Conservation (phyloP, 2,888 invertebrate species). For the Lasioglossum morio region DNA sequence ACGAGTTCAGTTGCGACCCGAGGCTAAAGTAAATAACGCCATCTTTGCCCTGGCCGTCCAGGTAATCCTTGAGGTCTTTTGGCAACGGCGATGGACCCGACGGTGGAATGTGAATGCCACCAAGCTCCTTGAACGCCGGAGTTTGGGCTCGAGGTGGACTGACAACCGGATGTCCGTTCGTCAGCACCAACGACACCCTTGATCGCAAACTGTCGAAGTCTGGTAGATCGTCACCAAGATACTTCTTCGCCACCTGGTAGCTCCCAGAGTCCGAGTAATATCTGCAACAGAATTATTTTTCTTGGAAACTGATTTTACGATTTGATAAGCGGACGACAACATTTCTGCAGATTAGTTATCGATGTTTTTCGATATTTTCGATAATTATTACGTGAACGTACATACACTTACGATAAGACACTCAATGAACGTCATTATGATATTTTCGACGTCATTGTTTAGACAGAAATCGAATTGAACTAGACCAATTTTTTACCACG, state of each 20-base stretch:
- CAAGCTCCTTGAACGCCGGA: slow-evolving; percentile 85
- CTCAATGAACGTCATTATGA: too few relatives aligned
- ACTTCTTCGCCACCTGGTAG: slow-evolving; percentile 65
- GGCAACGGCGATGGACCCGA: slow-evolving; percentile 57
- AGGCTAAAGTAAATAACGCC: slow-evolving; percentile 70
- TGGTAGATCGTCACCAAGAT: slow-evolving; percentile 78
- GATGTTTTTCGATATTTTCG: too few relatives aligned
- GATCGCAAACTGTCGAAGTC: slow-evolving; percentile 83
- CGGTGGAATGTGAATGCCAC: slow-evolving; percentile 86
- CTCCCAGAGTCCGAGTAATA: slow-evolving; percentile 46
- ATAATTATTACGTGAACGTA: background rate
- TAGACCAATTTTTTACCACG: too few relatives aligned
- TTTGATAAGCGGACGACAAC: too few relatives aligned
- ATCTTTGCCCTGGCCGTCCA: slow-evolving; percentile 43
- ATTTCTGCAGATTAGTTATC: too few relatives aligned
- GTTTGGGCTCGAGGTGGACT: slow-evolving; percentile 84
- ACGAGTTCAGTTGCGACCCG: slow-evolving; percentile 61
- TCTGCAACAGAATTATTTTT: slow-evolving; percentile 28
- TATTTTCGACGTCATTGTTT: background rate
- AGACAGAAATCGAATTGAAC: background rate
- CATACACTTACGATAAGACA: too few relatives aligned
- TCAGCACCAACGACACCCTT: slow-evolving; percentile 85
- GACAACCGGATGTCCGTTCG: slow-evolving; percentile 85
- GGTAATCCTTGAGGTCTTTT: slow-evolving; percentile 56
- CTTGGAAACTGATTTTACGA: too few relatives aligned